A percentile compares a stretch with the other conserved stretches of the same genome.
phyloP scores from a whole-genome alignment of 1,140 invertebrate genomes.

The Aphidius ervi region DNA sequence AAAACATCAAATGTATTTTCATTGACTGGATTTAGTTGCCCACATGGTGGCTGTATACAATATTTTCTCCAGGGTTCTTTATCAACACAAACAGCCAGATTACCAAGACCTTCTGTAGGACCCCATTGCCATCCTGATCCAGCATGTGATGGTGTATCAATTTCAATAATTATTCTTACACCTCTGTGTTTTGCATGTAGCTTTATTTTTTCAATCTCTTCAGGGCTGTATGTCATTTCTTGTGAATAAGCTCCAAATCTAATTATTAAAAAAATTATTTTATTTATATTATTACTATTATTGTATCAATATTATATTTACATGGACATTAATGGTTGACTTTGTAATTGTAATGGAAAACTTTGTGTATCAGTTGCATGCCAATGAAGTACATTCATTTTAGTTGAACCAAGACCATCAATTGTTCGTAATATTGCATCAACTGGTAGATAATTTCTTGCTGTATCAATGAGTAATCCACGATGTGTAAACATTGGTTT shows the following conservation, averaged over 20 bases:
- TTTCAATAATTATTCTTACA: slow-evolving; percentile 67
- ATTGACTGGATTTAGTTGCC: slow-evolving; percentile 78
- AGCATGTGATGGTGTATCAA: slow-evolving; percentile 79
- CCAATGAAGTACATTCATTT: slow-evolving; percentile 84
- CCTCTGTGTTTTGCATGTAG: slow-evolving; percentile 65
- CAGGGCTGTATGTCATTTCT: slow-evolving; percentile 63
- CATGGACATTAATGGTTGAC: slow-evolving; percentile 64
- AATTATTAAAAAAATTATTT: not conserved
- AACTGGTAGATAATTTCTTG: slow-evolving; percentile 71
- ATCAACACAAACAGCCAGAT: slow-evolving; percentile 70
- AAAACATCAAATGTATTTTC: slow-evolving; percentile 69
- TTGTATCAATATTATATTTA: slow-evolving; percentile 13
- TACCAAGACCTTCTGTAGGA: slow-evolving; percentile 60
- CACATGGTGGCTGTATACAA: slow-evolving; percentile 79
- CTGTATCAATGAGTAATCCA: slow-evolving; percentile 73
- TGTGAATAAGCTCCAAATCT: slow-evolving; percentile 72
- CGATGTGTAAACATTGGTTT: slow-evolving; percentile 54
- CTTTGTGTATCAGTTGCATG: slow-evolving; percentile 81
- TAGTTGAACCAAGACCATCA: slow-evolving; percentile 72
- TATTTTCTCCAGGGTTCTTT: slow-evolving; percentile 71
- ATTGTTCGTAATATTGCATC: slow-evolving; percentile 67
- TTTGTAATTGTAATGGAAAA: slow-evolving; percentile 69
- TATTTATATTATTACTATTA: not conserved
- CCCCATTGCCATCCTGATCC: slow-evolving; percentile 80
- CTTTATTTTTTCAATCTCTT: slow-evolving; percentile 64